Base-by-base conservation (phyloP, 2,113 vertebrate genomes). In the Pyxicephalus adspersus region DNA sequence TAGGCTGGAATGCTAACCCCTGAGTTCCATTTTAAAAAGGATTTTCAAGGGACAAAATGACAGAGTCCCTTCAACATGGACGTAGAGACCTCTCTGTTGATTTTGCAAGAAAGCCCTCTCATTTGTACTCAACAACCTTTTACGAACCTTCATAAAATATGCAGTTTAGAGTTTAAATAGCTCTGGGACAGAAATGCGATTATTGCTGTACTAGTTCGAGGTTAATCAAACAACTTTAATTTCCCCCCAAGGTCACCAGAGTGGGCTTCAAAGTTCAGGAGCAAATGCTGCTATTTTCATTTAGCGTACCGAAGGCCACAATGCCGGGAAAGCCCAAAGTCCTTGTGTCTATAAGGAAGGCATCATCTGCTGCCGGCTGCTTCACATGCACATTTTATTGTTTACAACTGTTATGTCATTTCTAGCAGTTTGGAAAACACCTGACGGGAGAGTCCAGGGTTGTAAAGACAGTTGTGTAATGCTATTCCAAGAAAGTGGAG, bases 211-310 rank as follows among this genome's bases (percentile, higher is more conserved):
- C 54, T 29, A 9, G 52, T 52, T 28, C 70, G 58, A 74, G 71
- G 71, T 74, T 74, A 74, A 29, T 58, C 26, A 74, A 74, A 74
- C 71, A 74, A 57, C n/a, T 74, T 60, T 60, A 23, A 74, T 74
- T 45, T 45, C 38, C 28, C 71, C 71, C 29, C 71, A 38, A 73
- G 71, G 57, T 58, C 71, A 74, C 22, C 58, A 74, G 71, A 58
- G 57, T 29, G 58, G 71, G 71, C 57, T 74, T 74, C 54, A 74
- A 74, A 74, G 71, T 74, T 74, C 71, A 74, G 71, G 71, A 58
- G 54, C 29, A 60, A 34, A 74, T 58, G 57, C 55, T 15, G 29
- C 54, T 74, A 58, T 74, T 74, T 74, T 74, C 54, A 74, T 74
- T 60, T 28, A 74, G 20, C 38, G 13, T 38, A n/a, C 50, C 22